These are phyloP conservation scores for Aphelenchoides besseyi DNA, from an alignment of 1,140 invertebrate species.

Conservation along the genomic window DNA sequence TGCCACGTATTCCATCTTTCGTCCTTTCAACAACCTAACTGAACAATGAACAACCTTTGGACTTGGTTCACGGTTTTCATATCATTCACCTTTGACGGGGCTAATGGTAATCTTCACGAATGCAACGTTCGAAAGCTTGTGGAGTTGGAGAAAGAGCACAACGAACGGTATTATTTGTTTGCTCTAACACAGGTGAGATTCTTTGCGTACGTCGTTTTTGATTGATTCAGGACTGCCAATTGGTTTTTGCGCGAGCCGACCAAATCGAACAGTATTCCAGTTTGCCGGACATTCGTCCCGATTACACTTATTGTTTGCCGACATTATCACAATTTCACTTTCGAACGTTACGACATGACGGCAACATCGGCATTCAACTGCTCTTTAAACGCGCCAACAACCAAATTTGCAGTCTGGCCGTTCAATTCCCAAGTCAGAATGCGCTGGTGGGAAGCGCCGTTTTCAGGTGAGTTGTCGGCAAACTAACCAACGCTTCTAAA, in stretches of 20 bases:
- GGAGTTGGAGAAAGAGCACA: not conserved
- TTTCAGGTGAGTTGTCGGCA: conserved; percentile 14
- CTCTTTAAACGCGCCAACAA: conserved; percentile 30
- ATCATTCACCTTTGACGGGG: too few relatives aligned
- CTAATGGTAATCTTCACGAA: too few relatives aligned
- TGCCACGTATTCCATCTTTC: too few relatives aligned
- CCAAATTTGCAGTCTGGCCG: conserved; percentile 33
- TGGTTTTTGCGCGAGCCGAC: conserved; percentile 33
- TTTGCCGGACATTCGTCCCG: conserved; percentile 13
- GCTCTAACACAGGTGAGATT: conserved; percentile 27
- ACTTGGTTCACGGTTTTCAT: too few relatives aligned
- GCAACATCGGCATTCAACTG: conserved; percentile 30
- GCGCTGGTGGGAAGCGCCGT: conserved; percentile 25
- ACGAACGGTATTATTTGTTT: conserved; percentile 18
- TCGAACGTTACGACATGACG: conserved; percentile 17
- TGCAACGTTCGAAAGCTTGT: not conserved
- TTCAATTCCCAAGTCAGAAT: conserved; percentile 33
- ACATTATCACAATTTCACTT: conserved; percentile 33
- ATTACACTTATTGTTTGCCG: conserved; percentile 35
- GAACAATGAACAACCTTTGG: too few relatives aligned
- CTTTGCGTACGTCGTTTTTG: not conserved
- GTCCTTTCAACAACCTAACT: too few relatives aligned
- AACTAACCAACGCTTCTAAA: not conserved
- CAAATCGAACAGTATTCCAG: conserved; percentile 28
- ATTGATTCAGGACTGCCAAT: conserved; percentile 32